phyloP scores from a whole-genome alignment of 2,113 vertebrate species.

The Felis chaus region DNA sequence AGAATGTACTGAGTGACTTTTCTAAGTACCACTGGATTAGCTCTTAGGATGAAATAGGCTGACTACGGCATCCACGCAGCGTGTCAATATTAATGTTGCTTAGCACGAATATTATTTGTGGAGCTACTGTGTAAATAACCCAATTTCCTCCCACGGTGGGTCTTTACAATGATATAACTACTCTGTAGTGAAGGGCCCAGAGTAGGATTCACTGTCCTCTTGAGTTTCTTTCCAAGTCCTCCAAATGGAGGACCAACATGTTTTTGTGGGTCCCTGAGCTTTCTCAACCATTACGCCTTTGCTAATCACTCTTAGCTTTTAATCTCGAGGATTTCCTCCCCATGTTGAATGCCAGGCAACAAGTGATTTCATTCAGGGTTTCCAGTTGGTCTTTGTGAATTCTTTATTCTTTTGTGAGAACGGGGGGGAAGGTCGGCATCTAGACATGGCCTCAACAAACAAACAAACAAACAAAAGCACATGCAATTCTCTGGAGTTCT shows the following conservation, averaged over 20 bases:
- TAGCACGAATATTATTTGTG: too few species aligned
- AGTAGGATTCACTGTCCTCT: background rate
- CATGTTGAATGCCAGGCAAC: background rate
- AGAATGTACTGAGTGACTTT: background rate
- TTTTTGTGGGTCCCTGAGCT: background rate
- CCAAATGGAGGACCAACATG: background rate
- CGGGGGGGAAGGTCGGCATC: background rate
- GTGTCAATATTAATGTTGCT: background rate
- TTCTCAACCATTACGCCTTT: background rate
- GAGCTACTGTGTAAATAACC: background rate
- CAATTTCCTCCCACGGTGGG: background rate
- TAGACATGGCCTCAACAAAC: background rate
- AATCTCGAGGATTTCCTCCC: background rate
- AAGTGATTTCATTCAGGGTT: background rate
- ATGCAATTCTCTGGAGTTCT: background rate
- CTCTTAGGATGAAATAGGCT: background rate
- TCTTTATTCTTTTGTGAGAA: background rate
- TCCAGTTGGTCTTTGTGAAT: background rate
- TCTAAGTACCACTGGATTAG: background rate
- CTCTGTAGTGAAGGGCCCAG: background rate
- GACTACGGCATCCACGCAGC: rapidly evolving
- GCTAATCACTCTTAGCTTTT: background rate
- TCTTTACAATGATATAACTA: background rate
- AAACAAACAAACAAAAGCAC: too few species aligned
- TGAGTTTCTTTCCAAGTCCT: background rate